These are phyloP conservation scores for Martes flavigula DNA, from an alignment of 2,797 vertebrate species.

Conservation along the genomic window DNA sequence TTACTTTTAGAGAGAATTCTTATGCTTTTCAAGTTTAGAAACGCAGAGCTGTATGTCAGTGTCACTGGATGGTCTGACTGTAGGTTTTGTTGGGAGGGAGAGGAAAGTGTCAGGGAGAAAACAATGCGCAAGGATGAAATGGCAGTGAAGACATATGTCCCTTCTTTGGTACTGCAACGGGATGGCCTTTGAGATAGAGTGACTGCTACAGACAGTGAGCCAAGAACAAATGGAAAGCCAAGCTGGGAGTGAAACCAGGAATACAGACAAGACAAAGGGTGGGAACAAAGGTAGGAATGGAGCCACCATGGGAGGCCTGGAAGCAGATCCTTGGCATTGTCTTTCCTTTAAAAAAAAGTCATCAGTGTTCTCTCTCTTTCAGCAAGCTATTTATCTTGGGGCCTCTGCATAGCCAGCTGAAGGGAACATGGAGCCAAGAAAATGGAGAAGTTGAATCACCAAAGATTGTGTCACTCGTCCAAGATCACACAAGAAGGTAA, in stretches of 20 bases:
- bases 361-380: background rate
- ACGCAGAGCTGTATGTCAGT: background rate
- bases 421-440: background rate
- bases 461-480: constrained; percentile 3
- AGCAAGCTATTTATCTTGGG: constrained; percentile 15
- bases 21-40: background rate
- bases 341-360: constrained; percentile 23
- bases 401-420: background rate
- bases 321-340: background rate
- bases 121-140: background rate
- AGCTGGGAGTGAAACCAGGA: background rate
- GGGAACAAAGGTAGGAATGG: background rate
- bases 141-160: background rate
- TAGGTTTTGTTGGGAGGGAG: background rate
- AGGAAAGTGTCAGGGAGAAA: background rate
- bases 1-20: background rate
- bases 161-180: background rate
- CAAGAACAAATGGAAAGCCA: background rate
- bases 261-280: background rate
- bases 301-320: background rate
- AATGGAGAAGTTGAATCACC: constrained; percentile 57
- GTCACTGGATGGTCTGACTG: background rate
- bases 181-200: background rate
- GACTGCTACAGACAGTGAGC: background rate
- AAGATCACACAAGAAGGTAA: constrained; percentile 52